These are phyloP conservation scores for Hypotaenidia philippensis DNA, from an alignment of 2,797 vertebrate genomes.

Conservation along the genomic window DNA sequence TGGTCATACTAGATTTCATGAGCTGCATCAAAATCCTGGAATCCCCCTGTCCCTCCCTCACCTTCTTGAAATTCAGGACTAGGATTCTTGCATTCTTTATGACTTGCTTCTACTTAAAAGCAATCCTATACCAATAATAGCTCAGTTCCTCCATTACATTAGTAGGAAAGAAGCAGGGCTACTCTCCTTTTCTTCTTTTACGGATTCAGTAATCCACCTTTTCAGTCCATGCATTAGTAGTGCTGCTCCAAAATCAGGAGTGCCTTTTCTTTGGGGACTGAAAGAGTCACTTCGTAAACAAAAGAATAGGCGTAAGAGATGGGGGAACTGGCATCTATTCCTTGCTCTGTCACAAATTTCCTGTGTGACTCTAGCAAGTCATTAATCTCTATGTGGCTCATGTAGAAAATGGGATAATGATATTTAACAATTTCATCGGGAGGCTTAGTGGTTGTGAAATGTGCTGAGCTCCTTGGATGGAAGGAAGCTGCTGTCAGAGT, in stretches of 20 bases:
- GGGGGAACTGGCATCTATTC: background rate
- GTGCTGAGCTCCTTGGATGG: constrained; percentile 38
- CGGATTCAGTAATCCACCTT: background rate
- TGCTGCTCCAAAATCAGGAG: background rate
- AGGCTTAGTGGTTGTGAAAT: constrained; percentile 59
- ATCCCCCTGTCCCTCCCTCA: background rate
- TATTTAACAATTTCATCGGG: constrained; percentile 46
- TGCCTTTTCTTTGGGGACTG: background rate
- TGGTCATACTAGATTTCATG: background rate
- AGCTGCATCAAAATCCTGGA: background rate
- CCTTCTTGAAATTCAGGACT: background rate
- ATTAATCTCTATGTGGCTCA: constrained; percentile 40
- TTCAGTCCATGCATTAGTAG: background rate
- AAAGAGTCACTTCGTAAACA: background rate
- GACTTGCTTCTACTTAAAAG: background rate
- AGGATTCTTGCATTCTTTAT: background rate
- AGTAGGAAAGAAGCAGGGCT: background rate
- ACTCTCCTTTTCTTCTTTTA: background rate
- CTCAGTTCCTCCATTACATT: background rate
- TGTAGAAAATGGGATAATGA: constrained; percentile 58
- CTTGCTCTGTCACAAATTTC: constrained; percentile 26
- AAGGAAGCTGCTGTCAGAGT: constrained; percentile 41
- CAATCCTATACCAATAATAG: background rate
- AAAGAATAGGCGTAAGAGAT: background rate
- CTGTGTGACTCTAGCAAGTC: constrained; percentile 13